phyloP scores from a whole-genome alignment of 2,113 vertebrate genomes.

The Antigone vipio region DNA sequence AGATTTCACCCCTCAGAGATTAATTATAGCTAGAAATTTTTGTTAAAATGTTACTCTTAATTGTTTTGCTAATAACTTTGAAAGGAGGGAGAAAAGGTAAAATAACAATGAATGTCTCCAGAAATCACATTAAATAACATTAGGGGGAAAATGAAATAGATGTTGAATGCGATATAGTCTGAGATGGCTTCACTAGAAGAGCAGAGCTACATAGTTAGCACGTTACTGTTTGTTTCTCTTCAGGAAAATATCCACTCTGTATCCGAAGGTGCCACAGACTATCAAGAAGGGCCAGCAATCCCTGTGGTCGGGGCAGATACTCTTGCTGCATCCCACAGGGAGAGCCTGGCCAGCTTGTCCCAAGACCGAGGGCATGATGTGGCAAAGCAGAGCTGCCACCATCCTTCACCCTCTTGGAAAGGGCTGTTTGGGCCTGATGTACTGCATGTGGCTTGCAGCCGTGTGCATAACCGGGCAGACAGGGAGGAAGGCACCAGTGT shows the following conservation, averaged over 20 bases:
- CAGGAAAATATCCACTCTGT: neutral
- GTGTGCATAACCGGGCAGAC: neutral
- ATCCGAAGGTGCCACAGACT: neutral
- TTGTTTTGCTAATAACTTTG: neutral
- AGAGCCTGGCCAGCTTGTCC: neutral
- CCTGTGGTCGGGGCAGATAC: neutral
- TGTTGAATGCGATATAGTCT: neutral
- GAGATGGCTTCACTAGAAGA: neutral
- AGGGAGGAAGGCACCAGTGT: neutral
- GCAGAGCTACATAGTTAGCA: neutral
- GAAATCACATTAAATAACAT: neutral
- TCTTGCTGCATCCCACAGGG: neutral
- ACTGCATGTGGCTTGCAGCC: neutral
- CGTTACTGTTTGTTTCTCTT: neutral
- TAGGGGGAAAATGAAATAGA: neutral
- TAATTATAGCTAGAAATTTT: neutral
- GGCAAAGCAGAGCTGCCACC: neutral
- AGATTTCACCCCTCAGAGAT: neutral
- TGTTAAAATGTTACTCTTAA: neutral
- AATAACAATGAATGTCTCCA: neutral
- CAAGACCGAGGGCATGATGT: rapidly evolving
- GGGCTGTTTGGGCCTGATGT: neutral
- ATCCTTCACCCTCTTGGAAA: neutral
- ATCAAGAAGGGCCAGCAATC: neutral
- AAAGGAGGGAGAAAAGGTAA: neutral